Conservation (phyloP, 2,797 vertebrate species). For the Paratrypauchen microcephalus region DNA sequence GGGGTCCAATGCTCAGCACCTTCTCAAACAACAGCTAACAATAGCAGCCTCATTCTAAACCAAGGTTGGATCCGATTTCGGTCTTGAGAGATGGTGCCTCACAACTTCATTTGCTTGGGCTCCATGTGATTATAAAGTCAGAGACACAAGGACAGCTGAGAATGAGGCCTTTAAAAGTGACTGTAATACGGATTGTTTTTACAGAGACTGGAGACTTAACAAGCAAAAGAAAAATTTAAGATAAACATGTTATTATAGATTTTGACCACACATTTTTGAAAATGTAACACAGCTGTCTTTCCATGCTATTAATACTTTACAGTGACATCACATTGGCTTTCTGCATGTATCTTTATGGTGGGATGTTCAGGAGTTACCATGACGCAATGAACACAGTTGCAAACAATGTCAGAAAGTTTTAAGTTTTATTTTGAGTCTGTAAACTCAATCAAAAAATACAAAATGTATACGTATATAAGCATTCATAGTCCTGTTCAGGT, state of each 20-base stretch:
- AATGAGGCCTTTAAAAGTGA: slow-evolving; percentile 46
- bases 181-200: not conserved
- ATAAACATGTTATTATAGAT: slow-evolving; percentile 16
- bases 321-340: too few species aligned
- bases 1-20: slow-evolving; percentile 62
- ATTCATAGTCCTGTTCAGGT: too few species aligned
- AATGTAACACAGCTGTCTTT: too few species aligned
- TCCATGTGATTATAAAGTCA: slow-evolving; percentile 38
- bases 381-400: too few species aligned
- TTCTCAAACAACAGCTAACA: slow-evolving; percentile 72
- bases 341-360: too few species aligned
- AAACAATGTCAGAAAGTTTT: too few species aligned
- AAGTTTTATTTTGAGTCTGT: too few species aligned
- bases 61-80: slow-evolving; percentile 45
- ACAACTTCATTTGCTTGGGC: slow-evolving; percentile 38
- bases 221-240: slow-evolving; percentile 24
- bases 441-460: too few species aligned
- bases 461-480: too few species aligned
- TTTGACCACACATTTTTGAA: not conserved
- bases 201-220: slow-evolving; percentile 33
- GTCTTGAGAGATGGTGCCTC: slow-evolving; percentile 59
- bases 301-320: too few species aligned
- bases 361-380: too few species aligned
- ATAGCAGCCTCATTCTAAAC: slow-evolving; percentile 55
- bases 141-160: slow-evolving; percentile 65